Evolutionary conservation across 1,140 invertebrate genomes (phyloP).

Genomic region (Drosophila tristis): DNA sequence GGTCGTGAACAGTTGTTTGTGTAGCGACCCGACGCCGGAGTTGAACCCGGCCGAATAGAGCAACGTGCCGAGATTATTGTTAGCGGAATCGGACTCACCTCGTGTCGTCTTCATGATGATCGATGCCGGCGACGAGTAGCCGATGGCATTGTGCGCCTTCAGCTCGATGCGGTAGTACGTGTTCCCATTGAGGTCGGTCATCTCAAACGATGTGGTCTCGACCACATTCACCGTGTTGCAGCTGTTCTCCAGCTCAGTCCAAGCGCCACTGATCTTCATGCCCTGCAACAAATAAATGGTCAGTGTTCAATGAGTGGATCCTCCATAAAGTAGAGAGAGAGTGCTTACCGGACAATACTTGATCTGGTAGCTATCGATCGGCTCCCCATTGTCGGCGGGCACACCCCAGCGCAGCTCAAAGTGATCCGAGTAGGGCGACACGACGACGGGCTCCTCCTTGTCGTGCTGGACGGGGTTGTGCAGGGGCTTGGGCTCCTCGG

Average conservation of each 20-base stretch:
- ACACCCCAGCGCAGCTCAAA: constrained; percentile 93
- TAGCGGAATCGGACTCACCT: constrained; percentile 89
- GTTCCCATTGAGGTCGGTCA: constrained; percentile 89
- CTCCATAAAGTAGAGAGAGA: too few species aligned
- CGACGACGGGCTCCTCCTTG: constrained; percentile 77
- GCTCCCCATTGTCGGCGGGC: constrained; percentile 94
- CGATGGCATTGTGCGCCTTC: constrained; percentile 93
- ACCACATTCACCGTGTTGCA: constrained; percentile 86
- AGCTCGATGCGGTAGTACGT: constrained; percentile 93
- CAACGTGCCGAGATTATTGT: constrained; percentile 84
- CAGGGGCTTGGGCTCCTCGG: constrained; percentile 82
- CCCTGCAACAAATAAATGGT: constrained; percentile 79
- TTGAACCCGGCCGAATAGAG: constrained; percentile 83
- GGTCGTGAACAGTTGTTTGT: constrained; percentile 76
- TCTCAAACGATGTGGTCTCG: constrained; percentile 87
- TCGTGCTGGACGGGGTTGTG: constrained; percentile 78
- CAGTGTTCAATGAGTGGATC: background rate
- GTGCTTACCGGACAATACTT: constrained; percentile 90
- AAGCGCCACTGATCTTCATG: constrained; percentile 86
- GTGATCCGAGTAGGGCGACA: constrained; percentile 88
- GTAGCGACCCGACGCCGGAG: constrained; percentile 81
- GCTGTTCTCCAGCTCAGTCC: constrained; percentile 86
- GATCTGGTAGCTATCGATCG: constrained; percentile 93
- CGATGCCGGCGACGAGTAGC: constrained; percentile 90
- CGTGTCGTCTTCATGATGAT: constrained; percentile 92